These are phyloP conservation scores for Scytalopus superciliaris DNA, from an alignment of 2,113 vertebrate species.

Conservation along the genomic window DNA sequence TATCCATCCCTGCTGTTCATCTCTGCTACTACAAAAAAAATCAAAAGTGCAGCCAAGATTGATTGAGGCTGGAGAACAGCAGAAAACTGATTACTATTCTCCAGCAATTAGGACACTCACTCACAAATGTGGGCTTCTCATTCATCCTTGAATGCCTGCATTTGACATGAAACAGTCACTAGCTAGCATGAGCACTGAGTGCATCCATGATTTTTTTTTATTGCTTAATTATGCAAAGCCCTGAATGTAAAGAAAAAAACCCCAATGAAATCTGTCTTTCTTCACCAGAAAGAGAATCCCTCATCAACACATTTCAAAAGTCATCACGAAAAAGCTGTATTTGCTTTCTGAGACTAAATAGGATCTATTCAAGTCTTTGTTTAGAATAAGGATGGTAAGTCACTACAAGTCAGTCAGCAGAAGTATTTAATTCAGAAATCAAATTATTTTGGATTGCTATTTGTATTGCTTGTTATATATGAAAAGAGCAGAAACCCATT, in stretches of 20 bases:
- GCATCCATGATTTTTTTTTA: not conserved
- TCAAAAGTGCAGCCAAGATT: not conserved
- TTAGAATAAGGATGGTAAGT: not conserved
- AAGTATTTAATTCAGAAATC: not conserved
- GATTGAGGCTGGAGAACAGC: slow-evolving; percentile 1
- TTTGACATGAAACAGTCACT: not conserved
- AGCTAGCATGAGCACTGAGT: not conserved
- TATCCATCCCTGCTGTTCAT: not conserved
- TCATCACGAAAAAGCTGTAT: not conserved
- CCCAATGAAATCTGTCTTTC: not conserved
- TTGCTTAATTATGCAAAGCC: not conserved
- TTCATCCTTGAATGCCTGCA: not conserved
- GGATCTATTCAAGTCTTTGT: not conserved
- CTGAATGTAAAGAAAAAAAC: not conserved
- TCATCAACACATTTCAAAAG: not conserved
- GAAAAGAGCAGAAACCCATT: not conserved
- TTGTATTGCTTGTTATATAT: not conserved
- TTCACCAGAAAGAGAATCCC: not conserved
- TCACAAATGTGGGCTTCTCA: not conserved
- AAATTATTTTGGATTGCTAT: not conserved
- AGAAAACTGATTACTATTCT: not conserved
- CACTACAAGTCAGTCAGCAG: not conserved
- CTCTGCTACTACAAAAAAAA: not conserved
- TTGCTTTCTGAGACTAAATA: not conserved
- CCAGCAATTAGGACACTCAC: not conserved